phyloP scores from a whole-genome alignment of 30 jellyfish, hydroid and myxozoan species.

The Aurelia sp. region DNA sequence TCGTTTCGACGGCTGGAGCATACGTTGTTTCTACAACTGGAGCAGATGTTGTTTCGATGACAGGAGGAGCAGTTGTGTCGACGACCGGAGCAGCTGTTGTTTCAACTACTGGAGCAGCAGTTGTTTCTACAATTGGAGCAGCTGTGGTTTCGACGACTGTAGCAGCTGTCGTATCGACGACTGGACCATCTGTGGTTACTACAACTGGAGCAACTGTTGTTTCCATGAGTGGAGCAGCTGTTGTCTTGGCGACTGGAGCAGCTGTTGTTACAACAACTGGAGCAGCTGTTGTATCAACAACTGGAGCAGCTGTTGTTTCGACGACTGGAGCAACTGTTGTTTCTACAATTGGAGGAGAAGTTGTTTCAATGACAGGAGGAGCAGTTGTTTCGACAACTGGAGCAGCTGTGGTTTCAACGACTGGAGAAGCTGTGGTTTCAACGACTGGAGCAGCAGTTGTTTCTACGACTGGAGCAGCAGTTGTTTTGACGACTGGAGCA shows the following conservation, averaged over 20 bases:
- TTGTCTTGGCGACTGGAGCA: not conserved
- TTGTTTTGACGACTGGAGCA: too few species aligned
- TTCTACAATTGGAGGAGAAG: too few species aligned
- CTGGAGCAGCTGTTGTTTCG: too few species aligned
- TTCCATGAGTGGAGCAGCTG: slow-evolving; percentile 5
- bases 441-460: too few species aligned
- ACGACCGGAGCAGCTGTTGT: slow-evolving; percentile 8
- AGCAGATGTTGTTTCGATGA: not conserved
- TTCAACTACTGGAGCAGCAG: slow-evolving; percentile 1
- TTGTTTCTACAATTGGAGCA: slow-evolving; percentile 1
- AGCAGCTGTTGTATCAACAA: too few species aligned
- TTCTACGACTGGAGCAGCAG: too few species aligned
- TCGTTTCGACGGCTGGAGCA: slow-evolving; percentile 19
- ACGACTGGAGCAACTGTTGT: too few species aligned
- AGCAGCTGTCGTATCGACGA: slow-evolving; percentile 3
- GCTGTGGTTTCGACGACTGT: not conserved
- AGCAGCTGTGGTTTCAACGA: too few species aligned
- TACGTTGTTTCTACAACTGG: not conserved
- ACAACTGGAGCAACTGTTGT: slow-evolving; percentile 10
- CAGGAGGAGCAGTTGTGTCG: slow-evolving; percentile 4
- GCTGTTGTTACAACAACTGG: too few species aligned
- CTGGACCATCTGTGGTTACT: not conserved
- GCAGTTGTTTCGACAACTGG: too few species aligned
- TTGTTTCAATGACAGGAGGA: too few species aligned
- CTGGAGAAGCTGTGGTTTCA: too few species aligned